phyloP scores from a whole-genome alignment of 1,140 invertebrate genomes.

The Bilobella aurantiaca region DNA sequence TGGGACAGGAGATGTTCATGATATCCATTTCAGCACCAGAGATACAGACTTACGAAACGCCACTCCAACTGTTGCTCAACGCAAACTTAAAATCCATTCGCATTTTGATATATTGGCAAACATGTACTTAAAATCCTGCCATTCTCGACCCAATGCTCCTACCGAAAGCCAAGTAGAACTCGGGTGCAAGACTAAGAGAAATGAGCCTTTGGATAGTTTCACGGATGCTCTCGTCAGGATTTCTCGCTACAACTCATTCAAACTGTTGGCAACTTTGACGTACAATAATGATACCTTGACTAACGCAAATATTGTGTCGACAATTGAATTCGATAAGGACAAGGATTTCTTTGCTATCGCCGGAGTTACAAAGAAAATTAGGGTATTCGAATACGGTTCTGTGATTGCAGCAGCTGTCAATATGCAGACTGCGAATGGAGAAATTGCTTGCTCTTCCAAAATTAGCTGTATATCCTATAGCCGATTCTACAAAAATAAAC shows the following conservation, averaged over 20 bases:
- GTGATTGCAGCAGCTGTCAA: slow-evolving; percentile 72
- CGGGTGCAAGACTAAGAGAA: slow-evolving; percentile 14
- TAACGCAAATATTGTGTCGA: slow-evolving; percentile 86
- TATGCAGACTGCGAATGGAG: slow-evolving; percentile 79
- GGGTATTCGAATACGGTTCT: slow-evolving; percentile 80
- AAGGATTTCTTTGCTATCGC: slow-evolving; percentile 94
- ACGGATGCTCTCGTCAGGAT: slow-evolving; percentile 79
- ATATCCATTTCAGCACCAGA: too few species aligned
- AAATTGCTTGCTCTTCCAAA: slow-evolving; percentile 89
- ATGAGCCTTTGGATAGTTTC: slow-evolving; percentile 56
- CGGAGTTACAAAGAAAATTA: slow-evolving; percentile 89
- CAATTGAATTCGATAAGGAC: slow-evolving; percentile 95
- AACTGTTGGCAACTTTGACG: slow-evolving; percentile 73
- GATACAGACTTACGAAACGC: too few species aligned
- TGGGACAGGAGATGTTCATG: too few species aligned
- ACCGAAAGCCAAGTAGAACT: too few species aligned
- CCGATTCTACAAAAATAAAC: slow-evolving; percentile 75
- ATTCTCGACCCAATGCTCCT: too few species aligned
- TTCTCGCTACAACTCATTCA: slow-evolving; percentile 66
- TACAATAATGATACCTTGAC: slow-evolving; percentile 82
- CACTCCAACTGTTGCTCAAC: slow-evolving; percentile 50
- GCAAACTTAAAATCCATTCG: slow-evolving; percentile 64
- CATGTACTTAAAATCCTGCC: too few species aligned
- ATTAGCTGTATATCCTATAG: slow-evolving; percentile 94
- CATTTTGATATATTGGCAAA: slow-evolving; percentile 86